Evolutionary conservation across 2,888 invertebrate genomes (phyloP).

Genomic region (Scaptomyza tumidula): DNA sequence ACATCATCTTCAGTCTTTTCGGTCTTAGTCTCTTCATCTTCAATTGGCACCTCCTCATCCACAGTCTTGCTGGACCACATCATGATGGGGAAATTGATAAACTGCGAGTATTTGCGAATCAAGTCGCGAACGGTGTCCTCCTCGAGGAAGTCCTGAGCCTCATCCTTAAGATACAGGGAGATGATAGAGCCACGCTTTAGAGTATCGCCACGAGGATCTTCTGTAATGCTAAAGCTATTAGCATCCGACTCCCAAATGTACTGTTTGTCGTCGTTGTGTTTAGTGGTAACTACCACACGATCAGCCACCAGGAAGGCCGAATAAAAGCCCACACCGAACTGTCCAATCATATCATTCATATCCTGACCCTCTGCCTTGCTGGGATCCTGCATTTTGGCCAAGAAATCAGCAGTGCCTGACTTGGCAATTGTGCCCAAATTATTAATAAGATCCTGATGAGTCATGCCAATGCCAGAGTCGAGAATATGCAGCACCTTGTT

Average conservation of each 20-base stretch:
- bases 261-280: constrained; percentile 96
- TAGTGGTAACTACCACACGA: constrained; percentile 96
- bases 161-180: constrained; percentile 96
- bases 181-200: constrained; percentile 95
- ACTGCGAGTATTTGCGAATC: constrained; percentile 99
- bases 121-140: constrained; percentile 94
- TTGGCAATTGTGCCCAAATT: constrained; percentile 99
- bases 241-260: constrained; percentile 99
- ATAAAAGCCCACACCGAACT: constrained; percentile 99
- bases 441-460: constrained; percentile 94
- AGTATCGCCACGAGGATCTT: constrained; percentile 97
- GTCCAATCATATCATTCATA: constrained; percentile 98
- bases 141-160: constrained; percentile 98
- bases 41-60: constrained; percentile 89
- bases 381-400: constrained; percentile 93
- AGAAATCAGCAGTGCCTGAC: constrained; percentile 98
- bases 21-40: constrained; percentile 85
- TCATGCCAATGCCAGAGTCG: constrained; percentile 99
- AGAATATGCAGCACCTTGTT: constrained; percentile 95
- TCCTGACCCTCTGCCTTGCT: constrained; percentile 87
- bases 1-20: constrained; percentile 86
- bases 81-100: constrained; percentile 99
- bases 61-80: constrained; percentile 93
- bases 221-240: constrained; percentile 92
- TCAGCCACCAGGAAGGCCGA: constrained; percentile 99